These are phyloP conservation scores for Microcebus lehilahytsara DNA, from an alignment of 2,113 vertebrate species.

Conservation along the genomic window DNA sequence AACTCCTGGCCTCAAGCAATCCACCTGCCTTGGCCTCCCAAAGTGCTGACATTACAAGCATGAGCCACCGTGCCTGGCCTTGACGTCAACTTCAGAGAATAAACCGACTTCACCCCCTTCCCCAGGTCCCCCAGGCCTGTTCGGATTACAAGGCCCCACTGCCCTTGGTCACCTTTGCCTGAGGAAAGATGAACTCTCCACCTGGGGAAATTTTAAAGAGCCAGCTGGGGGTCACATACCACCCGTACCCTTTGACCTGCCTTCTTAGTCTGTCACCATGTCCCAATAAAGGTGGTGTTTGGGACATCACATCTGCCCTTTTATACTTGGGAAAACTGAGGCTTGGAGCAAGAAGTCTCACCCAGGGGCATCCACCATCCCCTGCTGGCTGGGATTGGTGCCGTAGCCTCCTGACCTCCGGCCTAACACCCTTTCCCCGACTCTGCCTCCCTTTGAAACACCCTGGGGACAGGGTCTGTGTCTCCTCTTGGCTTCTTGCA, in stretches of 20 bases:
- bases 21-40: no score
- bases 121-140: neutral
- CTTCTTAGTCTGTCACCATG: neutral
- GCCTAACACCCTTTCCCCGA: neutral
- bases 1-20: no score
- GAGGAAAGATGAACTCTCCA: neutral
- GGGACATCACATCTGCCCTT: neutral
- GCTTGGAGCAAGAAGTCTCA: neutral
- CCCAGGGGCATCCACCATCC: neutral
- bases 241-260: neutral
- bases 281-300: neutral
- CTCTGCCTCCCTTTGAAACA: neutral
- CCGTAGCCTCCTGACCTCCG: neutral
- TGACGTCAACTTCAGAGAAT: neutral
- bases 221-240: neutral
- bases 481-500: slow-evolving; percentile 9
- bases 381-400: neutral
- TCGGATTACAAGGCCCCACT: neutral
- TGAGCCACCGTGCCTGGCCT: neutral
- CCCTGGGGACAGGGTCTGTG: neutral
- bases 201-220: neutral
- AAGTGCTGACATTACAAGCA: no score
- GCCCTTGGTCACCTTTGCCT: neutral
- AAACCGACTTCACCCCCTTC: neutral
- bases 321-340: slow-evolving; percentile 29